Base-by-base conservation (phyloP, 2,888 invertebrate species). In the Diabrotica balteata region DNA sequence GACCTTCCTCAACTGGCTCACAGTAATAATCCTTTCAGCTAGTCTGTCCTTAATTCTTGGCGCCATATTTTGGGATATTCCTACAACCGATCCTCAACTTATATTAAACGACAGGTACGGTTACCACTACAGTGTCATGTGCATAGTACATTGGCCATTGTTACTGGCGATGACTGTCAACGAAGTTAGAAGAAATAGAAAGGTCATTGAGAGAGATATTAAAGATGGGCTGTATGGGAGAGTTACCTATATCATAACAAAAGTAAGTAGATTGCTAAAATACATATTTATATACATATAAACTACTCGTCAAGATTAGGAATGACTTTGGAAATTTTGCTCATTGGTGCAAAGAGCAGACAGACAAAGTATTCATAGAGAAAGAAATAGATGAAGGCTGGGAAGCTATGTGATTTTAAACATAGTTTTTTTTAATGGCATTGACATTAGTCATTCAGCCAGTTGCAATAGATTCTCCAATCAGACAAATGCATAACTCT, bases 41-140 rank as follows among this genome's bases (percentile, higher is more conserved):
- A 87, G 93, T 71, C 87, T 96, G 79, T 96, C 96, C 4, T 87
- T 96, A 62, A 86, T 93, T 73, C 89, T 94, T 46, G 96, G 96
- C 51, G 91, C 93, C 73, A 90, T 96, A 75, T 96, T 94, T 83
- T 96, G 95, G 95, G 94, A 96, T 80, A 88, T 96, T 6, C 92
- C 94, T 1, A 86, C 90, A 49, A 89, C 91, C 5, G 94, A 94
- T 82, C 86, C 90, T 4, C 90, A 93, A 84, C 80, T 93, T 59
- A 87, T 88, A 51, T 87, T 92, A 76, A 91, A 92, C 81, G 93
- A 93, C 81, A 87, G 96, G 66, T 71, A 68, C 67, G 96, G 96
- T n/a, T 95, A 92, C 81, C 94, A 96, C 82, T 95, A 95, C 82
- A 88, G 91, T 42, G 90, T 93, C 70, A 89, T 94, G 88, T 91